Evolutionary conservation across 1,140 invertebrate genomes (phyloP).

Genomic region (Heliconius himera): DNA sequence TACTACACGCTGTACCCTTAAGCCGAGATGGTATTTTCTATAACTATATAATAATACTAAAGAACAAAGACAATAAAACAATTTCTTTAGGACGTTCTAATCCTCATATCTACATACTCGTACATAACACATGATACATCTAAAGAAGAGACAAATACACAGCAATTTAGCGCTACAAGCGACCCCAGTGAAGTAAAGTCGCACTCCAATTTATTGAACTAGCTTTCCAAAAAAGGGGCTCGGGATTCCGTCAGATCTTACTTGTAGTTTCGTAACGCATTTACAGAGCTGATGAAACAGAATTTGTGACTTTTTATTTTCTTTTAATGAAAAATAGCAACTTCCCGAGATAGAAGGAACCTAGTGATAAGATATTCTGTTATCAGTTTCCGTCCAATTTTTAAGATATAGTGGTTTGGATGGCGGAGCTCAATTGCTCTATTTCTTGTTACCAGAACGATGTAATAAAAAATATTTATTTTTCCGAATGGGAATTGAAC

Average conservation of each 20-base stretch:
- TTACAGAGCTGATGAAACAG: constrained; percentile 3
- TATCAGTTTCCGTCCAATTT: too few relatives aligned
- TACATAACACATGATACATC: not conserved
- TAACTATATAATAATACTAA: not conserved
- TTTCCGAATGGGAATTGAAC: too few relatives aligned
- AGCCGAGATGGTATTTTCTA: not conserved
- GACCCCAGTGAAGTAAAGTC: constrained; percentile 8
- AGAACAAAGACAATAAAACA: too few relatives aligned
- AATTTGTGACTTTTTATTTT: not conserved
- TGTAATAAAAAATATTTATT: too few relatives aligned
- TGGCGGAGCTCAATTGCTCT: too few relatives aligned
- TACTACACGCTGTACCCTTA: too few relatives aligned
- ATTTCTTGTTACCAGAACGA: too few relatives aligned
- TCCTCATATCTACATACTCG: too few relatives aligned
- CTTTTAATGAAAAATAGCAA: not conserved
- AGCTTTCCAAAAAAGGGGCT: constrained; percentile 12
- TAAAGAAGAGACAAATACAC: constrained; percentile 9
- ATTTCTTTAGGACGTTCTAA: too few relatives aligned
- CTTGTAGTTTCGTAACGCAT: constrained; percentile 2
- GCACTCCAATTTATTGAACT: constrained; percentile 12
- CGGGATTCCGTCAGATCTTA: constrained; percentile 10
- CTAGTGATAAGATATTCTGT: too few relatives aligned
- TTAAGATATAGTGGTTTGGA: too few relatives aligned
- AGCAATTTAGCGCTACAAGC: constrained; percentile 10
- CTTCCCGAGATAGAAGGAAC: not conserved